Evolutionary conservation across 2,797 vertebrate genomes (phyloP).

Genomic region (Siniperca undulata): DNA sequence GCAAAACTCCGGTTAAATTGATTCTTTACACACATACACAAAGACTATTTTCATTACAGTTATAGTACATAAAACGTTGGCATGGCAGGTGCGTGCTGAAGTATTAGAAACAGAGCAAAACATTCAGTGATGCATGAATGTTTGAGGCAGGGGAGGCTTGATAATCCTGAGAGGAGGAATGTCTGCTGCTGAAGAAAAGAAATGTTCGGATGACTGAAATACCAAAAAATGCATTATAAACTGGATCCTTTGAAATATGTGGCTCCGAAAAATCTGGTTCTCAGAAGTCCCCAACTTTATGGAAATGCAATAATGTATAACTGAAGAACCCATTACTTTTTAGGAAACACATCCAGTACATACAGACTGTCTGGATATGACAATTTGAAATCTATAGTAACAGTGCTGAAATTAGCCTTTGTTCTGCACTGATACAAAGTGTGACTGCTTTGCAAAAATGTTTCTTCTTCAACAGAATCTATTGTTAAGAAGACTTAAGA

Average conservation of each 20-base stretch:
- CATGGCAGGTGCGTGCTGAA: background rate
- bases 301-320: background rate
- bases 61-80: background rate
- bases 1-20: background rate
- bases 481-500: background rate
- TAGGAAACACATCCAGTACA: background rate
- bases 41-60: background rate
- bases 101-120: slow-evolving; percentile 13
- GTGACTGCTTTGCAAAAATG: background rate
- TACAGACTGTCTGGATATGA: background rate
- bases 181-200: slow-evolving; percentile 7
- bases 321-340: background rate
- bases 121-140: slow-evolving; percentile 7
- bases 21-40: background rate
- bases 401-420: background rate
- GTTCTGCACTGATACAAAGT: no score
- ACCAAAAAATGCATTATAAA: background rate
- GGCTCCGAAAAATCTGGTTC: background rate
- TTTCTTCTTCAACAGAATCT: background rate
- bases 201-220: background rate
- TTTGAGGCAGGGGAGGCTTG: slow-evolving; percentile 11
- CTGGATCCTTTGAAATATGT: no score
- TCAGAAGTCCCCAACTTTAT: background rate
- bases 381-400: background rate
- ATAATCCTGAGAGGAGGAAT: slow-evolving; percentile 24